These are phyloP conservation scores for Ammospiza caudacuta DNA, from an alignment of 2,113 vertebrate genomes.

Conservation along the genomic window DNA sequence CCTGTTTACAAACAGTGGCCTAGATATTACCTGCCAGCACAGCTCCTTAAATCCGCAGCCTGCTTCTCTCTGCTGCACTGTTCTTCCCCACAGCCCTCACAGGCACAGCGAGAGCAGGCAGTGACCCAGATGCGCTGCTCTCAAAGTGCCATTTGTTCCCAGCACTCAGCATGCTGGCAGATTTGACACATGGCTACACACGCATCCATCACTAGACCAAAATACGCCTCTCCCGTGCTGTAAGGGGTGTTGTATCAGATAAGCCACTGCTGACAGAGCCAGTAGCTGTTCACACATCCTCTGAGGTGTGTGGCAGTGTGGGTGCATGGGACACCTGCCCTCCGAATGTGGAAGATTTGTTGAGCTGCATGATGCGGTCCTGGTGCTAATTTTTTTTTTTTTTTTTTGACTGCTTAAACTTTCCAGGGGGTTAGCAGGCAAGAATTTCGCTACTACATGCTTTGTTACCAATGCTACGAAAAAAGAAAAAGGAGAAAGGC, in stretches of 20 bases:
- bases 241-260: background rate
- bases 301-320: background rate
- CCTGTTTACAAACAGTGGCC: background rate
- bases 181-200: conserved; percentile 47
- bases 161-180: background rate
- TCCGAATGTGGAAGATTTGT: background rate
- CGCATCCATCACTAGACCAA: background rate
- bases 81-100: background rate
- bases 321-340: background rate
- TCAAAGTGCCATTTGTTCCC: conserved; percentile 41
- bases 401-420: background rate
- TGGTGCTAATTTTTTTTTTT: background rate
- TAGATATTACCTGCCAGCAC: background rate
- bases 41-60: background rate
- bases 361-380: background rate
- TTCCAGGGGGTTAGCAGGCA: background rate
- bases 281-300: background rate
- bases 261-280: background rate
- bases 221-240: background rate
- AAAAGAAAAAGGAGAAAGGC: background rate
- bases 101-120: background rate
- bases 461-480: background rate
- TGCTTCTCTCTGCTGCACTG: background rate
- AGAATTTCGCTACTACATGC: background rate
- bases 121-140: conserved; percentile 49